Conservation (phyloP, 2,888 invertebrate genomes). For the Dromius quadrimaculatus region DNA sequence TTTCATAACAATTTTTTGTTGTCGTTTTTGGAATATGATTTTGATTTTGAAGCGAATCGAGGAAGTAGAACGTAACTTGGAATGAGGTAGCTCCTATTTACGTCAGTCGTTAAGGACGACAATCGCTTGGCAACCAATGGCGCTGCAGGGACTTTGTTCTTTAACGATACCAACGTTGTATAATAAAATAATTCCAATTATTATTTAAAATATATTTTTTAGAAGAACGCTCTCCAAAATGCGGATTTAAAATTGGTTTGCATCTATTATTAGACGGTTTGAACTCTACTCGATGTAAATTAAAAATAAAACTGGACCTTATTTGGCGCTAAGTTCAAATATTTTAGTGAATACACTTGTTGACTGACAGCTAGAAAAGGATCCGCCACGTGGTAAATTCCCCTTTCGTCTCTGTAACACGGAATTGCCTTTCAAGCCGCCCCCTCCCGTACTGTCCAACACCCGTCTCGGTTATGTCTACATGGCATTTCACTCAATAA, state of each 20-base stretch:
- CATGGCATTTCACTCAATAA: conserved; percentile 38
- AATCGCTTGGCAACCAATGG: conserved; percentile 38
- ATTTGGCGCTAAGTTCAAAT: too few relatives aligned
- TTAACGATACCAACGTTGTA: conserved; percentile 26
- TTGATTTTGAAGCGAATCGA: conserved; percentile 30
- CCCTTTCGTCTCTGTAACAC: conserved; percentile 33
- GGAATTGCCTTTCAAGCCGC: background rate
- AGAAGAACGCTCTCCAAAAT: too few relatives aligned
- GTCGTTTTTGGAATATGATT: too few relatives aligned
- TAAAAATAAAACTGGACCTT: too few relatives aligned
- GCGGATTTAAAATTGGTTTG: too few relatives aligned
- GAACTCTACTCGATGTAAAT: too few relatives aligned
- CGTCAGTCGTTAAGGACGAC: conserved; percentile 27
- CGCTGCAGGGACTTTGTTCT: conserved; percentile 21
- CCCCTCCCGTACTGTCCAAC: background rate
- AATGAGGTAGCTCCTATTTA: conserved; percentile 41
- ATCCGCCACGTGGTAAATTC: conserved; percentile 15
- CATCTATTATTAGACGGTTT: too few relatives aligned
- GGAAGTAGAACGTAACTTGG: conserved; percentile 42
- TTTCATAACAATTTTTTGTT: too few relatives aligned
- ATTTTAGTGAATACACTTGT: too few relatives aligned
- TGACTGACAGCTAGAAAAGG: conserved; percentile 29
- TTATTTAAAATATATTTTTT: too few relatives aligned
- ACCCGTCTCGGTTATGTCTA: conserved; percentile 25
- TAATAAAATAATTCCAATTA: too few relatives aligned